Base-by-base conservation (phyloP, 2,797 vertebrate genomes). In the Danio kyathit region DNA sequence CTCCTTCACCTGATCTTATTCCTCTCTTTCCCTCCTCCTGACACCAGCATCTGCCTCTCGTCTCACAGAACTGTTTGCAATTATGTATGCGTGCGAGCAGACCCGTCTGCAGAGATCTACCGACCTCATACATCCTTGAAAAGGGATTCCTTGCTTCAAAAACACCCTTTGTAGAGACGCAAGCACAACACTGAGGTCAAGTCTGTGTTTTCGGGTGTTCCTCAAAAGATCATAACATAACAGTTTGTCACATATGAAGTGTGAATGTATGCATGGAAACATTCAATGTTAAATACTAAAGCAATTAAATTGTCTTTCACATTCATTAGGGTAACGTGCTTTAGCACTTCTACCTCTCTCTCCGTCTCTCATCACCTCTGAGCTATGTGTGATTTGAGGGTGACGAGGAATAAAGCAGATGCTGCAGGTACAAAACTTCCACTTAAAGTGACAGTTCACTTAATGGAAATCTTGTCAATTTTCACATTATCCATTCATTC, bases 351-450 rank as follows among this genome's bases (percentile, higher is more conserved):
- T 64, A 46, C 21, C 69, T n/a, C 19, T 17, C 10, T 7, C 19
- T 48, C n/a, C n/a, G 67, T 41, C n/a, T 13, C 29, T 44, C 41
- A 48, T 29, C 7, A 1, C 14, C 17, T 54, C 66, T 40, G 29
- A 61, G 44, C 41, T 51, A 59, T 65, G 3, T 17, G 7, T 64
- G 59, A 38, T 73, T 40, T 67, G 38, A 52, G 61, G 44, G 12
- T 60, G 43, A 43, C 38, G 43, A 72, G 29, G 59, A 52, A 60
- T 54, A 65, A 46, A 51, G 67, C 63, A 75, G 74, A 67, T 74
- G 70, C 77, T 74, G 77, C 69, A 74, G 63, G 38, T 76, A 64
- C 9, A 66, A 74, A 76, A 82, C 74, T 57, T 77, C 74, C 38
- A 66, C 72, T 63, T 54, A 67, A 69, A 73, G 70, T 59, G 13